Conservation (phyloP, 92 coral and sea anemone species). For the Actinostola sp. region DNA sequence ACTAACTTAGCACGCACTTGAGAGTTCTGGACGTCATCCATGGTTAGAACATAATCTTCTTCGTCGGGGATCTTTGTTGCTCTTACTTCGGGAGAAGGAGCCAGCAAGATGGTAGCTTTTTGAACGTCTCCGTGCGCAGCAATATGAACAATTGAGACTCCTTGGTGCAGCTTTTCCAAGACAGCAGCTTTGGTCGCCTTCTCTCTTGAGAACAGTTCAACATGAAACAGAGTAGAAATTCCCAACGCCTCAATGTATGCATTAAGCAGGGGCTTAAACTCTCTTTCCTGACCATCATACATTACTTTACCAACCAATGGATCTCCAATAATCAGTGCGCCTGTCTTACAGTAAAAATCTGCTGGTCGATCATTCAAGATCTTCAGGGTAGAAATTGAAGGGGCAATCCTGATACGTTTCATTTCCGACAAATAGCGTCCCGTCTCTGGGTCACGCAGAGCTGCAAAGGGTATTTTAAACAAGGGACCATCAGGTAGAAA, state of each 20-base stretch:
- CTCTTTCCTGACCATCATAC: background rate
- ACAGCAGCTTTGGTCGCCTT: slow-evolving; percentile 18
- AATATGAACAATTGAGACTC: slow-evolving; percentile 5
- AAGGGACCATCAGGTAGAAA: slow-evolving; percentile 19
- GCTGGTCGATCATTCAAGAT: background rate
- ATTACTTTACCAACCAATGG: slow-evolving; percentile 19
- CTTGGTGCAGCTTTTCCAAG: slow-evolving; percentile 1
- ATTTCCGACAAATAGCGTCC: background rate
- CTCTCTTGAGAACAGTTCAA: slow-evolving; percentile 2
- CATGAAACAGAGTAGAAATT: slow-evolving; percentile 4
- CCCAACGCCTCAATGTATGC: slow-evolving; percentile 9
- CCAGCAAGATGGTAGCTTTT: slow-evolving; percentile 32
- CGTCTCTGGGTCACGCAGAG: slow-evolving; percentile 3
- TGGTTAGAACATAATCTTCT: background rate
- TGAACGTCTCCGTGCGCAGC: slow-evolving; percentile 29
- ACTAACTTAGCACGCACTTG: slow-evolving; percentile 7
- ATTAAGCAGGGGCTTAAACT: background rate
- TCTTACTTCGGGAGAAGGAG: slow-evolving; percentile 13
- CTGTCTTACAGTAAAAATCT: slow-evolving; percentile 6
- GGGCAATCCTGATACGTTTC: slow-evolving; percentile 5
- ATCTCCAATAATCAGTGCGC: slow-evolving; percentile 28
- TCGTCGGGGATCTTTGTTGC: background rate
- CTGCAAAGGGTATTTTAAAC: slow-evolving; percentile 12
- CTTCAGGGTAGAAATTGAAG: slow-evolving; percentile 9
- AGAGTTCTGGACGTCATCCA: slow-evolving; percentile 10